Evolutionary conservation across 23 tunicate genomes (phyloP).

Genomic region (Halocynthia aurantium): DNA sequence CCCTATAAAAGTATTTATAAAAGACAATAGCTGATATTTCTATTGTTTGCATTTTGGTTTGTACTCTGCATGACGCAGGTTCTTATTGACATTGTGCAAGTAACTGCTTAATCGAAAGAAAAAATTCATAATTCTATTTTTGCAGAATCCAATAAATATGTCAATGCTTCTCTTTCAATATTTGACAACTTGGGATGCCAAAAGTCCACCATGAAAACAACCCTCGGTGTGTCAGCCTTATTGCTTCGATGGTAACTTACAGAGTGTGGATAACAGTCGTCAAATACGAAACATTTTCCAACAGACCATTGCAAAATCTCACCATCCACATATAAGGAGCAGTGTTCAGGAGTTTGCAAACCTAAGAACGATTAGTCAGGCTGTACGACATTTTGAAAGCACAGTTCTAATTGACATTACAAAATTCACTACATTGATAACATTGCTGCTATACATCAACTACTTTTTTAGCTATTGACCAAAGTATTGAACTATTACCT

Average conservation of each 20-base stretch:
- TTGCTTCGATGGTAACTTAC: constrained; percentile 10
- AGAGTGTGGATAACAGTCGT: constrained; percentile 66
- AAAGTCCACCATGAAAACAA: constrained; percentile 66
- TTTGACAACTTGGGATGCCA: constrained; percentile 57
- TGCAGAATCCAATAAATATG: not conserved
- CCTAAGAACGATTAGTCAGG: constrained; percentile 15
- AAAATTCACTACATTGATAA: no score
- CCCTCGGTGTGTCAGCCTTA: constrained; percentile 1
- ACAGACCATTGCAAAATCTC: constrained; percentile 18
- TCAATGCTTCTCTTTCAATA: constrained; percentile 14
- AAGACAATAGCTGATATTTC: no score
- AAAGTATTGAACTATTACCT: constrained; percentile 10
- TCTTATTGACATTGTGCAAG: no score
- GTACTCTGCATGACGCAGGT: no score
- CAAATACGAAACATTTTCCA: constrained; percentile 52
- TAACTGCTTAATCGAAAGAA: no score
- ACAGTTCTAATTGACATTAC: no score
- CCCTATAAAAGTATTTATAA: no score
- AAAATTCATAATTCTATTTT: no score
- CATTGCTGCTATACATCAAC: not conserved
- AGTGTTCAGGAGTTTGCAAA: constrained; percentile 20
- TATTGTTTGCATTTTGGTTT: no score
- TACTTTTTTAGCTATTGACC: not conserved
- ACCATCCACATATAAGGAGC: constrained; percentile 31
- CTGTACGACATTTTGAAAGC: not conserved